These are phyloP conservation scores for Rhyzopertha dominica DNA, from an alignment of 1,140 invertebrate species.

Conservation along the genomic window DNA sequence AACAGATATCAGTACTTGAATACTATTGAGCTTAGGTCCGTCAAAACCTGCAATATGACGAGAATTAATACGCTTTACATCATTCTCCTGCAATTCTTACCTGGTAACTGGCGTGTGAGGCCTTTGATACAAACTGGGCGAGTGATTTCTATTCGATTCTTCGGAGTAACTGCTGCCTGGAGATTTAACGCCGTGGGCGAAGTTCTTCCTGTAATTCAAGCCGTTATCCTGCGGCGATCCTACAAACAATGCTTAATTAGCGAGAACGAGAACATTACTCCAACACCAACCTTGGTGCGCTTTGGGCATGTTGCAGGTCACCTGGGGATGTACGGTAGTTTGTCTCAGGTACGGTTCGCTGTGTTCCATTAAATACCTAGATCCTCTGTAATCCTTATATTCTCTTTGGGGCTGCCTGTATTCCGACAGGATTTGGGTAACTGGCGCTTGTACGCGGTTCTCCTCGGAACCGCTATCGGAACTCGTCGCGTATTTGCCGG, in stretches of 20 bases:
- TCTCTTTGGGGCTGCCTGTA: slow-evolving; percentile 40
- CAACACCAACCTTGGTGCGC: slow-evolving; percentile 20
- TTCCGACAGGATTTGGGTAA: slow-evolving; percentile 39
- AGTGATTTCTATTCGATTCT: slow-evolving; percentile 30
- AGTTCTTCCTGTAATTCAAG: slow-evolving; percentile 38
- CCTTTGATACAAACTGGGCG: slow-evolving; percentile 27
- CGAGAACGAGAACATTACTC: neutral
- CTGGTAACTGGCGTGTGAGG: no score
- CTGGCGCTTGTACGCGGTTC: slow-evolving; percentile 24
- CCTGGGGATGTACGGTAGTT: slow-evolving; percentile 40
- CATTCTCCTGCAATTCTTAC: no score
- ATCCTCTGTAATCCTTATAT: slow-evolving; percentile 37
- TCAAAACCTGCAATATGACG: no score
- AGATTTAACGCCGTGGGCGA: slow-evolving; percentile 34
- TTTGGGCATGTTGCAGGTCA: slow-evolving; percentile 43
- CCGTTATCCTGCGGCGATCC: slow-evolving; percentile 19
- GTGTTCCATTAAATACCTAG: slow-evolving; percentile 14
- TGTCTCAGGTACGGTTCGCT: slow-evolving; percentile 12
- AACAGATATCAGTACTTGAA: no score
- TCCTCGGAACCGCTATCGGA: slow-evolving; percentile 27
- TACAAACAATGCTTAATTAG: slow-evolving; percentile 18
- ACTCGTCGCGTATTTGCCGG: slow-evolving; percentile 12
- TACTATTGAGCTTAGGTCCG: no score
- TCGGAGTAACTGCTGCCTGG: slow-evolving; percentile 30
- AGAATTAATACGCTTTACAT: no score